A percentile compares a stretch with the other conserved stretches of the same genome.
Evolutionary conservation across 2,797 vertebrate species (phyloP).

Genomic region (Siniperca obscura): DNA sequence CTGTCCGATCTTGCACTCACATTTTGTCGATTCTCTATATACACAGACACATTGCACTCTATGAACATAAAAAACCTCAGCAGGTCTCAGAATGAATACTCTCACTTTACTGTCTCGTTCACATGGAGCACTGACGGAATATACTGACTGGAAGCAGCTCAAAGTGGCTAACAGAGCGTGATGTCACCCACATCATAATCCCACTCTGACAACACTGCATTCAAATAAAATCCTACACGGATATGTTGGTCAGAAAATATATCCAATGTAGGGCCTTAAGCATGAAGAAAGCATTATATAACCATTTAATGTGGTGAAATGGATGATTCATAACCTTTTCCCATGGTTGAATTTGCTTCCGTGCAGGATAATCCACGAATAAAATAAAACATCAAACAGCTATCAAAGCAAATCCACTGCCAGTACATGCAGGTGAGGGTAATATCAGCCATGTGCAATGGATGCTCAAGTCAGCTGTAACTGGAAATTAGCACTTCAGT

Average conservation of each 20-base stretch:
- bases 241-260: neutral
- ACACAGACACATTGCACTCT: neutral
- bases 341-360: conserved; percentile 11
- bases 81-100: neutral
- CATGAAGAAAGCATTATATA: conserved; percentile 41
- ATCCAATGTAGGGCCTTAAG: conserved; percentile 13
- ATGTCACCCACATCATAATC: conserved; percentile 43
- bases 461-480: neutral
- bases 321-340: conserved; percentile 51
- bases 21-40: neutral
- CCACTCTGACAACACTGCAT: conserved; percentile 37
- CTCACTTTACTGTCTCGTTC: conserved; percentile 2
- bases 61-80: neutral
- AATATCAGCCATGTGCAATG: neutral
- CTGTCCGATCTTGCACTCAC: neutral
- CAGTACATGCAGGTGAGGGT: neutral
- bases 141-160: conserved; percentile 15
- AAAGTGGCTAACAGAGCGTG: conserved; percentile 11
- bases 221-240: conserved; percentile 53
- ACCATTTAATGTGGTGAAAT: conserved; percentile 36
- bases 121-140: conserved; percentile 1
- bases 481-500: neutral
- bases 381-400: conserved; percentile 28
- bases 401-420: neutral
- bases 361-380: conserved; percentile 17